Base-by-base conservation (phyloP, 2,113 vertebrate species). In the Sander lucioperca region DNA sequence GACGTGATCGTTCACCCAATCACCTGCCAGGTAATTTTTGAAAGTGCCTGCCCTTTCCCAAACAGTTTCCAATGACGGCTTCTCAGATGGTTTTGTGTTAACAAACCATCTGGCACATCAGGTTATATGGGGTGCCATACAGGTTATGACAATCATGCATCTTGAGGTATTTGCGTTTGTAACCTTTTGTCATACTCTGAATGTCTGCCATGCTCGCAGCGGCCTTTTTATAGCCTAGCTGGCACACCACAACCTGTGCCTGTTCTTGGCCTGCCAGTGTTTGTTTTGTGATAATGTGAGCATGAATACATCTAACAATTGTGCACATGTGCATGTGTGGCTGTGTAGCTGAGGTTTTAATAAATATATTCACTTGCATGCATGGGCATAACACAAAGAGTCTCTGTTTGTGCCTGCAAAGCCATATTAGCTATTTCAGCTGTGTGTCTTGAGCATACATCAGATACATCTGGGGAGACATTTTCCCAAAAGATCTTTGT, bases 401-500 rank as follows among this genome's bases (percentile, higher is more conserved):
- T 53, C 45, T 74, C 23, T 59, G 23, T 7, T 61, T 54, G 53
- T 63, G 50, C 62, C 25, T 73, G 63, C 63, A 47, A 12, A 78
- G 45, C 83, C 59, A 81, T n/a, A 70, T 72, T 70, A 77, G 69
- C 23, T 63, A 80, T 86, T 86, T 86, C 56, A 71, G 56, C 58
- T 45, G 27, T 63, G 74, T 86, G 56, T 76, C 72, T 27, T 21
- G 71, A 81, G 43, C 54, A 47, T 15, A 62, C 53, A 62, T 77
- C 43, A 65, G 23, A 71, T 64, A 73, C n/a, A 65, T 73, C 51
- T 11, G 0, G 23, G 43, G 62, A 86, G 79, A 75, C 65, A 67
- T 89, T 90, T 89, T 39, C 80, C 77, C 66, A 79, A 67, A 82
- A 85, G 54, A 80, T 75, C 79, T 54, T 72, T 79, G 67, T 85